Evolutionary conservation across 1,140 invertebrate genomes (phyloP).

Genomic region (Pseudoatta argentina): DNA sequence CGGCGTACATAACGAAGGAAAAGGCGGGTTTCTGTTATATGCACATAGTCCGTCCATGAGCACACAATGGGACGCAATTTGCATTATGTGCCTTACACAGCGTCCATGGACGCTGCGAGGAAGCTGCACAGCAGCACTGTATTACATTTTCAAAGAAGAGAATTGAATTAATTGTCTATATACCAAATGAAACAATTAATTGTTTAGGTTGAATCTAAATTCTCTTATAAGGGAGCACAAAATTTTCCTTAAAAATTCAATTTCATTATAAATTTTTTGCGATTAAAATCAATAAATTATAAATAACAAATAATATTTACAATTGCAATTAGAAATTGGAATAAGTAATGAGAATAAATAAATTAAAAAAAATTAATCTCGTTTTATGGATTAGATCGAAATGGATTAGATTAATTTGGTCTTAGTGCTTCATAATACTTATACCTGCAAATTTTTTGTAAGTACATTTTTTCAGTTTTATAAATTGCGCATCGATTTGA

Average conservation of each 20-base stretch:
- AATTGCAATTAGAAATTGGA: too few species aligned
- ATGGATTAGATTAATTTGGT: too few species aligned
- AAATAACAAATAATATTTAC: background rate
- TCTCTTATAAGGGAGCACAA: background rate
- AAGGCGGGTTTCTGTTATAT: conserved; percentile 57
- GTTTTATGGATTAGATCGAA: too few species aligned
- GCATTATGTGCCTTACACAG: conserved; percentile 55
- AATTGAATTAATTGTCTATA: conserved; percentile 1
- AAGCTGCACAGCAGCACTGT: conserved; percentile 2
- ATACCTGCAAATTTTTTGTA: too few species aligned
- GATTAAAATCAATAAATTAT: background rate
- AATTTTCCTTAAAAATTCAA: background rate
- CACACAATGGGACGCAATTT: conserved; percentile 64
- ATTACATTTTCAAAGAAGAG: conserved; percentile 19
- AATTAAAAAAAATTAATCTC: too few species aligned
- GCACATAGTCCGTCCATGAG: background rate
- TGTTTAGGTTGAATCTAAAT: background rate
- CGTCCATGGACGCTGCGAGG: conserved; percentile 9
- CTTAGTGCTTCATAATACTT: too few species aligned
- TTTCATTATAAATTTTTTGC: background rate
- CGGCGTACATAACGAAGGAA: conserved; percentile 69
- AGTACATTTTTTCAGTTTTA: too few species aligned
- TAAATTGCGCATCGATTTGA: too few species aligned
- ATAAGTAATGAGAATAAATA: too few species aligned
- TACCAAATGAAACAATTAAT: conserved; percentile 2